Conservation (phyloP, 37 sponge, comb jelly and placozoan genomes). For the Mnemiopsis leidyi region DNA sequence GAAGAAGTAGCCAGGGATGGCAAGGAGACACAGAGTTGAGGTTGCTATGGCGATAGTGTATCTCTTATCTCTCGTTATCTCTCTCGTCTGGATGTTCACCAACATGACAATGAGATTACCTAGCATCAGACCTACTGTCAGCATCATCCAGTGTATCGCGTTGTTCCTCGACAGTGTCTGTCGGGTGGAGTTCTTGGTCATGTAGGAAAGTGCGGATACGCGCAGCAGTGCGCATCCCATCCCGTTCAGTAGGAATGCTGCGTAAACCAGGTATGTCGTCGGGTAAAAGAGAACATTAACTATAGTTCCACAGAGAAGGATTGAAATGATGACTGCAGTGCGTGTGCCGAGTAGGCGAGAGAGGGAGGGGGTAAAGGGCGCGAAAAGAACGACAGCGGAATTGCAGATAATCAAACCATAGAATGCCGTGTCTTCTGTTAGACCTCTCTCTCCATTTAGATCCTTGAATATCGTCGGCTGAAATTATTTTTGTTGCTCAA, state of each 20-base stretch:
- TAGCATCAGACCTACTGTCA: constrained; percentile 24
- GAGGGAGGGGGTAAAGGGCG: constrained; percentile 27
- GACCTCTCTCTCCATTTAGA: constrained; percentile 3
- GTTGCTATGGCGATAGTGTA: constrained; percentile 12
- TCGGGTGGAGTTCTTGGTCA: constrained; percentile 22
- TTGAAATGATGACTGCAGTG: background rate
- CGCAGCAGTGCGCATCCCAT: constrained; percentile 32
- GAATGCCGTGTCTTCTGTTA: constrained; percentile 39
- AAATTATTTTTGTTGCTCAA: too few species aligned
- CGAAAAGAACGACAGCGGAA: background rate
- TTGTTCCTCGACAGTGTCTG: background rate
- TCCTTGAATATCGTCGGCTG: constrained; percentile 65
- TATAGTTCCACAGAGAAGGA: constrained; percentile 39
- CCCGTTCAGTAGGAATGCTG: constrained; percentile 42
- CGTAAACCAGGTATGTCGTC: constrained; percentile 33
- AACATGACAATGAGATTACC: constrained; percentile 28
- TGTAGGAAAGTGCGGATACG: constrained; percentile 38
- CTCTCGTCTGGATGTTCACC: background rate
- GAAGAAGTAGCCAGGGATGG: constrained; percentile 55
- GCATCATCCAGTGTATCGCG: constrained; percentile 49
- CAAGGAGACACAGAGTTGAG: background rate
- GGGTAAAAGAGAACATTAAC: constrained; percentile 55
- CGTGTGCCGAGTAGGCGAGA: constrained; percentile 24
- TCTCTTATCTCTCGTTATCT: background rate
- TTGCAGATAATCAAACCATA: constrained; percentile 55